A percentile compares a stretch with the other conserved stretches of the same genome.
Evolutionary conservation across 1,140 invertebrate genomes (phyloP).

Genomic region (Papilio helenus): DNA sequence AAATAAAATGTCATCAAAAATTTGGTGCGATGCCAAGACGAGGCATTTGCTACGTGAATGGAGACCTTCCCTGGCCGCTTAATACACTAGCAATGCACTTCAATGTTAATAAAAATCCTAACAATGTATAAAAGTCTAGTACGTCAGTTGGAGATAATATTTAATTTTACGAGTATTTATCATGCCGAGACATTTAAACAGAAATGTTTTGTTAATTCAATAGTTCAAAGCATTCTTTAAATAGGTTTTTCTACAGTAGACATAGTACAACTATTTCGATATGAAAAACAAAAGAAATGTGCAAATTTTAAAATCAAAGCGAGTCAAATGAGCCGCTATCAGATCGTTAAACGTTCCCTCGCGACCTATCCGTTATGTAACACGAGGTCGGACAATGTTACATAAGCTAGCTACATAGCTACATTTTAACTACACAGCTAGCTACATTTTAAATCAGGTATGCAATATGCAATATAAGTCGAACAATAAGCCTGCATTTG

Average conservation of each 20-base stretch:
- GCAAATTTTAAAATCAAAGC: conserved; percentile 19
- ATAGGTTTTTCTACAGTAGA: no score
- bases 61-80: background rate
- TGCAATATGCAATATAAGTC: background rate
- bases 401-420: background rate
- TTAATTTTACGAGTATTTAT: no score
- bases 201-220: no score
- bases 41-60: conserved; percentile 5
- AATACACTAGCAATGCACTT: background rate
- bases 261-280: no score
- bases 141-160: no score
- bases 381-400: conserved; percentile 15
- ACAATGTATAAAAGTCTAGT: background rate
- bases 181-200: no score
- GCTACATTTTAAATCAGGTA: background rate
- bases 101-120: background rate
- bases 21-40: conserved; percentile 10
- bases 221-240: no score
- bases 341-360: conserved; percentile 27
- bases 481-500: background rate
- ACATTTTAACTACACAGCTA: no score
- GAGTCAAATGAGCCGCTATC: conserved; percentile 14
- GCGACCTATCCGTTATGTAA: conserved; percentile 27
- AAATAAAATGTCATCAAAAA: conserved; percentile 17
- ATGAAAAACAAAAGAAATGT: background rate